These are phyloP conservation scores for Pantherophis alleghaniensis DNA, from an alignment of 2,797 vertebrate genomes.

Conservation along the genomic window DNA sequence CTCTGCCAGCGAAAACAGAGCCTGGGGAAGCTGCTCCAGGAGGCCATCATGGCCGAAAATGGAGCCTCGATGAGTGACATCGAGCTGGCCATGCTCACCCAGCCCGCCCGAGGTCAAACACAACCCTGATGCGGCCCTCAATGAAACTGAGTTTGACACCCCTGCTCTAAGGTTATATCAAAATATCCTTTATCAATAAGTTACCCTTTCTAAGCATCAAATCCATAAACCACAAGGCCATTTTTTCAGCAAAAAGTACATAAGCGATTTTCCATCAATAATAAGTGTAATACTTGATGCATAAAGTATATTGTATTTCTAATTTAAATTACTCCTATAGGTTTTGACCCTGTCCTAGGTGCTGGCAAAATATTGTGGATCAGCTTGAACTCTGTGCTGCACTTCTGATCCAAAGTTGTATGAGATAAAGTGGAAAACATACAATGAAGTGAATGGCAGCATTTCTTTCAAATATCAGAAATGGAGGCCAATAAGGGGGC, in stretches of 20 bases:
- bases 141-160: no score
- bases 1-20: no score
- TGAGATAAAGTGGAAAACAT: background rate
- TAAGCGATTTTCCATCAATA: background rate
- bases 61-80: no score
- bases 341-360: background rate
- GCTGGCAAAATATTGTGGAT: background rate
- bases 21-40: no score
- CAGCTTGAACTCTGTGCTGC: background rate
- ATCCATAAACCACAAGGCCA: background rate
- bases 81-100: no score
- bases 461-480: background rate
- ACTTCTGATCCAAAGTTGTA: background rate
- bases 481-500: background rate
- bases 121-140: no score
- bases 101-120: no score
- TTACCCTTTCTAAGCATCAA: no score
- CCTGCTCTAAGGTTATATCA: background rate
- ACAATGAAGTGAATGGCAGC: background rate
- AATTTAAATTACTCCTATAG: background rate
- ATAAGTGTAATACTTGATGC: background rate
- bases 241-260: background rate
- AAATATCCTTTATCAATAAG: background rate
- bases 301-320: background rate
- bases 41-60: accelerated